Evolutionary conservation across 1,140 invertebrate species (phyloP).

Genomic region (Polyergus mexicanus): DNA sequence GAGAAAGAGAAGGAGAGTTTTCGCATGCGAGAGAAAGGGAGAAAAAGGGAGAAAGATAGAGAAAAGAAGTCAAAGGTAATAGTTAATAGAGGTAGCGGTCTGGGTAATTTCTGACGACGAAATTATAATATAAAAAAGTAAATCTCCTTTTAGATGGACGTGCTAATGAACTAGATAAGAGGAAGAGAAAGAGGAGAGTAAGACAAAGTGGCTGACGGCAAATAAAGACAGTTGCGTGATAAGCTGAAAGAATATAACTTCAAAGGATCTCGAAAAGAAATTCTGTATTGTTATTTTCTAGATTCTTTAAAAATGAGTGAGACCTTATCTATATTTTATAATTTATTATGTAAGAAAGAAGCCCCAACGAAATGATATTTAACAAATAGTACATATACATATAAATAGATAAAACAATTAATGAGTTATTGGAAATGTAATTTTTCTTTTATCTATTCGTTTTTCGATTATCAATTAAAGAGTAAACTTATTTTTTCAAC

Average conservation of each 20-base stretch:
- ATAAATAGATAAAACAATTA: background rate
- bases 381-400: background rate
- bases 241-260: constrained; percentile 14
- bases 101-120: constrained; percentile 23
- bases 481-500: background rate
- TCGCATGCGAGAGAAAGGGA: background rate
- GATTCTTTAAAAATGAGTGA: background rate
- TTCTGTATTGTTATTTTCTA: background rate
- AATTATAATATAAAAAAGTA: constrained; percentile 30
- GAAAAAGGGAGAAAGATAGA: background rate
- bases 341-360: background rate
- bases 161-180: constrained; percentile 26
- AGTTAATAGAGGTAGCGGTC: background rate
- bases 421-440: background rate
- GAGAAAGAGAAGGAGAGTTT: background rate
- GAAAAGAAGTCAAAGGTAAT: background rate
- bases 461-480: background rate
- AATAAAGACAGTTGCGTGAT: constrained; percentile 21
- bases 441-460: background rate
- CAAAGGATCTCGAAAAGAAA: constrained; percentile 3
- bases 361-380: background rate
- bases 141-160: constrained; percentile 12
- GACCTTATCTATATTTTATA: background rate
- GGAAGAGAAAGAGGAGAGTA: background rate
- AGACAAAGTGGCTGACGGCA: constrained; percentile 2